phyloP scores from a whole-genome alignment of 2,888 invertebrate genomes.

The Drosophila atripex region DNA sequence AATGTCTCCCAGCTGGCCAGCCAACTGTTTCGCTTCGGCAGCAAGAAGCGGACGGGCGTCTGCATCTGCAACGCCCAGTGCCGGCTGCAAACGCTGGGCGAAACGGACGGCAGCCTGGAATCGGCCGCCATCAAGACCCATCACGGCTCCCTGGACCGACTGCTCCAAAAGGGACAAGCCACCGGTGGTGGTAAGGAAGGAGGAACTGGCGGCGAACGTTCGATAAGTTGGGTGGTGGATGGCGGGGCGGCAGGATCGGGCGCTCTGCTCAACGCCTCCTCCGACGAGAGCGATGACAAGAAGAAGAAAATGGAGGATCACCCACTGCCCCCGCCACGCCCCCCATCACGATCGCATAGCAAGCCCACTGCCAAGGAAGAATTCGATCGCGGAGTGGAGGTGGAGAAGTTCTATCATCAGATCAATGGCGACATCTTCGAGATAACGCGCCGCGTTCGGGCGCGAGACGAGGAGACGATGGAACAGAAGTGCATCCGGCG shows the following conservation, averaged over 20 bases:
- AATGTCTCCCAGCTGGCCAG: conserved; percentile 82
- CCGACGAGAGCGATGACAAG: conserved; percentile 76
- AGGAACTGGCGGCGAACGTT: conserved; percentile 66
- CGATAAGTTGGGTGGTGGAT: conserved; percentile 76
- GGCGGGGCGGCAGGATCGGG: conserved; percentile 75
- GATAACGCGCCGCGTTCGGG: conserved; percentile 82
- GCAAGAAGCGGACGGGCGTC: conserved; percentile 81
- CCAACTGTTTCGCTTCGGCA: conserved; percentile 83
- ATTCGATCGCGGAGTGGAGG: conserved; percentile 83
- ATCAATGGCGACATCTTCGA: conserved; percentile 84
- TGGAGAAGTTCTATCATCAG: conserved; percentile 84
- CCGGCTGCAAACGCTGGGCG: conserved; percentile 80
- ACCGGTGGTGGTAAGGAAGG: conserved; percentile 43
- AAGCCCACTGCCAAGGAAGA: conserved; percentile 76
- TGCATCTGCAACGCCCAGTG: conserved; percentile 84
- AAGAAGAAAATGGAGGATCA: conserved; percentile 54
- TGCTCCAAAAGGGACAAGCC: conserved; percentile 79
- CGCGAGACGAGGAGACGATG: conserved; percentile 82
- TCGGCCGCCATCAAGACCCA: conserved; percentile 80
- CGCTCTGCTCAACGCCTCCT: conserved; percentile 65
- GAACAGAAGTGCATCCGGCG: conserved; percentile 82
- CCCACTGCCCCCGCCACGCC: conserved; percentile 62
- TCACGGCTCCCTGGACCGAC: conserved; percentile 83
- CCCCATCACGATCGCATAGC: conserved; percentile 65
- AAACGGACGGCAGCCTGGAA: conserved; percentile 69